Conservation (phyloP, 1,140 invertebrate species). For the Drosophila mojavensis region DNA sequence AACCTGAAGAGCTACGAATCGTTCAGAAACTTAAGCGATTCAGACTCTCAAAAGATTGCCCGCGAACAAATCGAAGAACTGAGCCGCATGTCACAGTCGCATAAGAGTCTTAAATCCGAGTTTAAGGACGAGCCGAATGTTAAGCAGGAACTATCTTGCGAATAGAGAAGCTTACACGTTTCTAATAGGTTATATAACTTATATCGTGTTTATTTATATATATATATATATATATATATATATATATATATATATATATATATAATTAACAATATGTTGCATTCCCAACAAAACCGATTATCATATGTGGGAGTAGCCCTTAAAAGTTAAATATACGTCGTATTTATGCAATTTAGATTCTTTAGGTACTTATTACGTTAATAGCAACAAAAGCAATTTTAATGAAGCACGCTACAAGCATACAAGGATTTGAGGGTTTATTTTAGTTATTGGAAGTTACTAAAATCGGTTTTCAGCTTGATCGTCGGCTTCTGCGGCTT, state of each 20-base stretch:
- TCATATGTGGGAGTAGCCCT: constrained; percentile 13
- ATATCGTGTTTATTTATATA: constrained; percentile 27
- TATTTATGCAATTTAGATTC: constrained; percentile 17
- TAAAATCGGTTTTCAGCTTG: constrained; percentile 98
- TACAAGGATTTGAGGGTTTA: constrained; percentile 3
- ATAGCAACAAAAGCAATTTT: constrained; percentile 27
- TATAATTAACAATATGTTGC: constrained; percentile 42
- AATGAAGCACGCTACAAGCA: constrained; percentile 25
- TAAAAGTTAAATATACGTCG: constrained; percentile 14
- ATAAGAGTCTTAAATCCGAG: neutral
- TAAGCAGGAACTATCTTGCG: constrained; percentile 7
- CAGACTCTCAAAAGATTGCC: neutral
- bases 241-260: constrained; percentile 32
- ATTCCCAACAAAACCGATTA: constrained; percentile 21
- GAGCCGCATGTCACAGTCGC: neutral
- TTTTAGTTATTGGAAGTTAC: constrained; percentile 89
- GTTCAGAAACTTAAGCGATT: neutral
- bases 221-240: constrained; percentile 33
- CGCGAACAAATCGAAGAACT: constrained; percentile 16
- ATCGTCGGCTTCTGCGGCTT: constrained; percentile 91
- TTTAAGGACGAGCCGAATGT: constrained; percentile 3
- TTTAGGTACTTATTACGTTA: constrained; percentile 40
- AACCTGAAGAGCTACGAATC: neutral
- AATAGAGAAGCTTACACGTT: constrained; percentile 5
- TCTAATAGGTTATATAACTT: constrained; percentile 30